Conservation (phyloP, 2,888 invertebrate genomes). For the Cylloceria caligata region DNA sequence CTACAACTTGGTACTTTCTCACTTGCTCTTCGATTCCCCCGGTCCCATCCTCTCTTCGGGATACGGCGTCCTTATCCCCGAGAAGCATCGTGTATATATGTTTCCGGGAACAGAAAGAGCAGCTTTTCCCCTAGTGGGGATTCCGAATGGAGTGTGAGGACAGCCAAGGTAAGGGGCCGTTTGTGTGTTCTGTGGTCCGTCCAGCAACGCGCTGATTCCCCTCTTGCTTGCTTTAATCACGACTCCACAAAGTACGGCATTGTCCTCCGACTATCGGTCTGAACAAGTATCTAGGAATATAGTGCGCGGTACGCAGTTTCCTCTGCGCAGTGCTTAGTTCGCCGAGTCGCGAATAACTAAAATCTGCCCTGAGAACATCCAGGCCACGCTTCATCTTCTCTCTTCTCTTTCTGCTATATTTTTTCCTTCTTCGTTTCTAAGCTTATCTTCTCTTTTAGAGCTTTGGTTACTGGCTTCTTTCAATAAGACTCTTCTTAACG, state of each 20-base stretch:
- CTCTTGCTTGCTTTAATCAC: slow-evolving; percentile 76
- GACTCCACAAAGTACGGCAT: slow-evolving; percentile 80
- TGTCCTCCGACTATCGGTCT: slow-evolving; percentile 80
- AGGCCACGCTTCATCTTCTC: slow-evolving; percentile 31
- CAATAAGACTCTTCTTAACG: slow-evolving; percentile 23
- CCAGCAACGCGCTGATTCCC: slow-evolving; percentile 46
- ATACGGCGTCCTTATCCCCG: slow-evolving; percentile 28
- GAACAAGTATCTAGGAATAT: slow-evolving; percentile 75
- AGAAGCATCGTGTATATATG: slow-evolving; percentile 17
- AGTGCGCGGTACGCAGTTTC: slow-evolving; percentile 60
- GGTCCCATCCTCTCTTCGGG: slow-evolving; percentile 15
- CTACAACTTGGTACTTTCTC: slow-evolving; percentile 50
- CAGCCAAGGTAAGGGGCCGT: slow-evolving; percentile 27
- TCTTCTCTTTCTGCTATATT: slow-evolving; percentile 7
- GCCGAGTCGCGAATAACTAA: slow-evolving; percentile 59
- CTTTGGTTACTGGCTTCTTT: slow-evolving; percentile 18
- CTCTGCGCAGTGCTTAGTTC: not conserved
- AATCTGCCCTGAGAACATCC: slow-evolving; percentile 57
- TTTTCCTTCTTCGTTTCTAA: slow-evolving; percentile 7
- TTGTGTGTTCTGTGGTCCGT: slow-evolving; percentile 59
- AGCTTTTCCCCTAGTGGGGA: slow-evolving; percentile 41
- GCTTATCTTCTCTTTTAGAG: slow-evolving; percentile 4
- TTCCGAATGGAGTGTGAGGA: slow-evolving; percentile 37
- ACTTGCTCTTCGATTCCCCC: slow-evolving; percentile 24
- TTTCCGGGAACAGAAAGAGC: slow-evolving; percentile 50